Conservation (phyloP, 2,113 vertebrate genomes). For the Corythornis madagascariensis region DNA sequence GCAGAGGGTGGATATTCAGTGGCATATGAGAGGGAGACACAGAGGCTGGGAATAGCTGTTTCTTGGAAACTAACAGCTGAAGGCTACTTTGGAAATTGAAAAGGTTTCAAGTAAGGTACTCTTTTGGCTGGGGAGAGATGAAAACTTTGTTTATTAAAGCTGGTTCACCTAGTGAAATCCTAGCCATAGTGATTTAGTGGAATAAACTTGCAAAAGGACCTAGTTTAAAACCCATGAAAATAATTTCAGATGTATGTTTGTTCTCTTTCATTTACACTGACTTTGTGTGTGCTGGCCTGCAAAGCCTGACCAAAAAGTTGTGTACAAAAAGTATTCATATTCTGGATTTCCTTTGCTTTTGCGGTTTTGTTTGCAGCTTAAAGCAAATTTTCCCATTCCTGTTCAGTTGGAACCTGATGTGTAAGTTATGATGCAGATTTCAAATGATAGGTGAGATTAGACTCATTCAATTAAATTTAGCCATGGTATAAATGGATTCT, state of each 20-base stretch:
- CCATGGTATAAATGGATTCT: background rate
- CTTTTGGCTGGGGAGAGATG: constrained; percentile 61
- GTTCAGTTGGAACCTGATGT: background rate
- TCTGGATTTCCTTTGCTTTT: constrained; percentile 42
- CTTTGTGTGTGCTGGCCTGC: constrained; percentile 29
- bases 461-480: background rate
- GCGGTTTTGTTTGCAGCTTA: background rate
- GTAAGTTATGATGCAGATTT: constrained; percentile 40
- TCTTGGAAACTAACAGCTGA: constrained; percentile 55
- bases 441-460: background rate
- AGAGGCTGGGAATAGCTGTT: constrained; percentile 34
- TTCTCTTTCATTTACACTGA: constrained; percentile 45
- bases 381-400: constrained; percentile 36
- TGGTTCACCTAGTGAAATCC: constrained; percentile 54
- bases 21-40: constrained; percentile 42
- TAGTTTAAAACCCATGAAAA: constrained; percentile 64
- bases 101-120: constrained; percentile 44
- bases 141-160: constrained; percentile 63
- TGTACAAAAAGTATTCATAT: background rate
- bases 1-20: constrained; percentile 37
- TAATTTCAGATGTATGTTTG: constrained; percentile 20
- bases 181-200: constrained; percentile 31
- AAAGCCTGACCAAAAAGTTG: constrained; percentile 27
- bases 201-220: constrained; percentile 38
- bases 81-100: constrained; percentile 53